phyloP scores from a whole-genome alignment of 23 tunicate genomes.

The Ascidia mentula region DNA sequence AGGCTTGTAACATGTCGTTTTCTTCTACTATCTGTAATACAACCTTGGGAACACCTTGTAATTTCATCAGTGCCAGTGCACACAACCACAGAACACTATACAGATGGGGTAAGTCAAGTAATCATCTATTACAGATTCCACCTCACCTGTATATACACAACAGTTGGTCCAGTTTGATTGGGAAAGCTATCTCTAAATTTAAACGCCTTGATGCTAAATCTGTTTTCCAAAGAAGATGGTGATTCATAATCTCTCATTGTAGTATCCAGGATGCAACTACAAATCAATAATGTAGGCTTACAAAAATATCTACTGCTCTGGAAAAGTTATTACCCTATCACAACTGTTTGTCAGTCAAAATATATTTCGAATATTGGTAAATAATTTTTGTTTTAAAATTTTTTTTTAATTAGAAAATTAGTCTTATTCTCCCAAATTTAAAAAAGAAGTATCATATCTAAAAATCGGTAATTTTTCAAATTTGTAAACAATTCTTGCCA shows the following conservation, averaged over 20 bases:
- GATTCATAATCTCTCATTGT: slow-evolving; percentile 51
- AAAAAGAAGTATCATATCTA: no score
- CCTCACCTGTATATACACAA: slow-evolving; percentile 65
- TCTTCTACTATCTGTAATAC: slow-evolving; percentile 6
- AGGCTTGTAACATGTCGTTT: neutral
- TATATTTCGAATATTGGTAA: no score
- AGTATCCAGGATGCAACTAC: slow-evolving; percentile 64
- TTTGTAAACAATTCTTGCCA: no score
- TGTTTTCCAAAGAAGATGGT: slow-evolving; percentile 64
- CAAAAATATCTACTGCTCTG: no score
- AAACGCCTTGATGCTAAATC: slow-evolving; percentile 84
- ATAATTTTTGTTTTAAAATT: no score
- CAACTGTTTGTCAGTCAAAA: no score
- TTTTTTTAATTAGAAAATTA: no score
- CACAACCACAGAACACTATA: slow-evolving; percentile 48
- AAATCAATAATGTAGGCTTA: no score
- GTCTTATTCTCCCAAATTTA: no score
- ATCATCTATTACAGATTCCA: neutral
- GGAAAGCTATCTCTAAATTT: slow-evolving; percentile 56
- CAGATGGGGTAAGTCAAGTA: neutral
- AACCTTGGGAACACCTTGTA: slow-evolving; percentile 47
- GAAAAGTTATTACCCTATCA: no score
- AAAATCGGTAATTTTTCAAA: no score
- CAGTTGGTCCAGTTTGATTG: slow-evolving; percentile 35
- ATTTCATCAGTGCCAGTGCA: slow-evolving; percentile 27